phyloP scores from a whole-genome alignment of 2,113 vertebrate genomes.

The Gambusia affinis region DNA sequence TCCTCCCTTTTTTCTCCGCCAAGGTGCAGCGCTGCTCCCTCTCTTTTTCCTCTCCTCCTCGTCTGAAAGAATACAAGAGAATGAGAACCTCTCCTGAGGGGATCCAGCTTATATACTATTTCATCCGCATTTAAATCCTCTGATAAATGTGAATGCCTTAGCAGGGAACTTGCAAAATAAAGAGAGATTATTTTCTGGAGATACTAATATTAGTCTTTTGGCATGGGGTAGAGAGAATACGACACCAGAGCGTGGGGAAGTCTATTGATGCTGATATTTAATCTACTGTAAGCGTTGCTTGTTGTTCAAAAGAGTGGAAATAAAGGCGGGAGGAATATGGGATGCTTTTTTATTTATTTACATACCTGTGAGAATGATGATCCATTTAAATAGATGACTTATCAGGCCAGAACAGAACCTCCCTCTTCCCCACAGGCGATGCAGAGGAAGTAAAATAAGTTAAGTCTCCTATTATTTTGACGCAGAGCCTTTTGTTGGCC shows the following conservation, averaged over 20 bases:
- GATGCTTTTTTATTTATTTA: constrained; percentile 71
- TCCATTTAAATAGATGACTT: constrained; percentile 77
- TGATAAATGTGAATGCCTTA: constrained; percentile 82
- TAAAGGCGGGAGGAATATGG: constrained; percentile 61
- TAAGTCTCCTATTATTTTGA: constrained; percentile 62
- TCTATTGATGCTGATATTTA: constrained; percentile 76
- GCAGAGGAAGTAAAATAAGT: constrained; percentile 69
- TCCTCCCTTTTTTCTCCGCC: constrained; percentile 73
- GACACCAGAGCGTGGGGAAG: constrained; percentile 72
- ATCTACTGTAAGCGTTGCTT: constrained; percentile 75
- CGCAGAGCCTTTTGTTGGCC: constrained; percentile 41
- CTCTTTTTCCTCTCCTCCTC: constrained; percentile 60
- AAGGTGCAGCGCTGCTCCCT: constrained; percentile 80
- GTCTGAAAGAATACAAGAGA: constrained; percentile 78
- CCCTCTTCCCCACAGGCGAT: constrained; percentile 64
- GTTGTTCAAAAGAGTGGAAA: constrained; percentile 67
- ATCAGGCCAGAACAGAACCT: constrained; percentile 76
- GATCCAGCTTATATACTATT: constrained; percentile 84
- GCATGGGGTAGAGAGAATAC: constrained; percentile 70
- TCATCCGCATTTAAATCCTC: constrained; percentile 85
- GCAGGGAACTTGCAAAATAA: constrained; percentile 78
- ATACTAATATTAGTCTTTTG: constrained; percentile 85
- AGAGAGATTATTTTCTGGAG: constrained; percentile 82
- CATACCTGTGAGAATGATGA: constrained; percentile 75
- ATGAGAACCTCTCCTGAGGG: constrained; percentile 82